These are phyloP conservation scores for Zootoca vivipara DNA, from an alignment of 2,113 vertebrate species.

Conservation along the genomic window DNA sequence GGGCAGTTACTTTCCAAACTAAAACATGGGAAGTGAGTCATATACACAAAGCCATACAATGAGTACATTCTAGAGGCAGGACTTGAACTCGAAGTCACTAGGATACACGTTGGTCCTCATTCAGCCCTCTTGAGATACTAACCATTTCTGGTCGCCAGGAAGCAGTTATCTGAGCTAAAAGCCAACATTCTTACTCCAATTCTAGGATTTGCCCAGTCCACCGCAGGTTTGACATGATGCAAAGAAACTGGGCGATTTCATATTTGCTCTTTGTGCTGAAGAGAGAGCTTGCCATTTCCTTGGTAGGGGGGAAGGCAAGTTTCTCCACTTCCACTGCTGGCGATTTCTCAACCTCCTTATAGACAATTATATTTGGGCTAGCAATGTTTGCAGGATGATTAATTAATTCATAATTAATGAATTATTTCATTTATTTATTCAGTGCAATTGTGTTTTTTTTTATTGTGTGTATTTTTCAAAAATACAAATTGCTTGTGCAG, in stretches of 20 bases:
- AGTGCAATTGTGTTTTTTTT: no score
- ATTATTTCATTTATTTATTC: no score
- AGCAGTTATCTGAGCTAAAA: slow-evolving; percentile 92
- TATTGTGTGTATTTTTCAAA: no score
- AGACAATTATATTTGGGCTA: no score
- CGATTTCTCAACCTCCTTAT: slow-evolving; percentile 88
- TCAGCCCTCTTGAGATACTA: slow-evolving; percentile 38
- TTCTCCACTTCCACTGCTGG: slow-evolving; percentile 73
- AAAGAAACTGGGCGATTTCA: slow-evolving; percentile 86
- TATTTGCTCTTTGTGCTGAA: slow-evolving; percentile 89
- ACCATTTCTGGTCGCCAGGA: slow-evolving; percentile 94
- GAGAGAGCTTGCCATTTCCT: slow-evolving; percentile 69
- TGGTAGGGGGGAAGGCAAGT: slow-evolving; percentile 75
- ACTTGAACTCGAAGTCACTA: not conserved
- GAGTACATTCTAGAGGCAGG: no score
- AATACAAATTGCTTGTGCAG: no score
- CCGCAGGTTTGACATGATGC: slow-evolving; percentile 84
- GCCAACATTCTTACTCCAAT: slow-evolving; percentile 88
- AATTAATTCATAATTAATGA: no score
- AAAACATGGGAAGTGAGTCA: not conserved
- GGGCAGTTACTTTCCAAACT: not conserved
- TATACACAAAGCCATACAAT: not conserved
- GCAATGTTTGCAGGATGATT: no score
- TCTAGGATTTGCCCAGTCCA: slow-evolving; percentile 93
- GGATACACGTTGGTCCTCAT: not conserved